phyloP scores from a whole-genome alignment of 2,888 invertebrate species.

The Eustalomyia histrio region DNA sequence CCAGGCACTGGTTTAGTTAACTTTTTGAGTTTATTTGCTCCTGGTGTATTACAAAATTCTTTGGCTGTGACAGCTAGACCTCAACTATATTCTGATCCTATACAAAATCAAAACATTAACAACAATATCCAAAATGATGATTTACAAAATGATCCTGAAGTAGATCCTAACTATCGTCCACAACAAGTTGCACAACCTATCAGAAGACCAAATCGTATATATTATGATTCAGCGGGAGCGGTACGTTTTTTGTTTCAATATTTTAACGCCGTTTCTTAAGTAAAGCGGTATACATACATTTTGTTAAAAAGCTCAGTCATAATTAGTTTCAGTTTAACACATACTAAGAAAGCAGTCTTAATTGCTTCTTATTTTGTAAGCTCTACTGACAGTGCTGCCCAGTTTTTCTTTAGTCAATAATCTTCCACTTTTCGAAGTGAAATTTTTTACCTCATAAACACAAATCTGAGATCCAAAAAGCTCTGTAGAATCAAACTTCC shows the following conservation, averaged over 20 bases:
- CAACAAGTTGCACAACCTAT: slow-evolving; percentile 59
- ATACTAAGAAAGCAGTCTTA: too few relatives aligned
- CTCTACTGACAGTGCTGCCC: too few relatives aligned
- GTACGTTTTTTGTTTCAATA: slow-evolving; percentile 68
- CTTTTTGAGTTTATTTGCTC: slow-evolving; percentile 74
- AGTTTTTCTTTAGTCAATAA: too few relatives aligned
- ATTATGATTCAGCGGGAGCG: slow-evolving; percentile 72
- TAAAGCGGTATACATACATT: too few relatives aligned
- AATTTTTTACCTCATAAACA: too few relatives aligned
- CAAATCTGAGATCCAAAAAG: too few relatives aligned
- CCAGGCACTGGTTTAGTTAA: slow-evolving; percentile 70
- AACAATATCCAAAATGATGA: slow-evolving; percentile 54
- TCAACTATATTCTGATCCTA: slow-evolving; percentile 38
- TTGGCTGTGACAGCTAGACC: slow-evolving; percentile 69
- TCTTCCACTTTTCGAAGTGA: too few relatives aligned
- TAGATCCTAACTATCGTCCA: slow-evolving; percentile 73
- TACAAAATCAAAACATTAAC: slow-evolving; percentile 34
- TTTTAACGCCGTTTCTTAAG: neutral
- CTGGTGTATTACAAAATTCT: slow-evolving; percentile 73
- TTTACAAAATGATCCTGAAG: slow-evolving; percentile 72
- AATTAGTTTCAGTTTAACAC: too few relatives aligned
- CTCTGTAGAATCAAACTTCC: too few relatives aligned
- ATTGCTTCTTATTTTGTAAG: too few relatives aligned
- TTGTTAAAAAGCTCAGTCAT: too few relatives aligned
- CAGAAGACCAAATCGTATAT: slow-evolving; percentile 71